Evolutionary conservation across 1,140 invertebrate species (phyloP).

Genomic region (Liolophura sinensis): DNA sequence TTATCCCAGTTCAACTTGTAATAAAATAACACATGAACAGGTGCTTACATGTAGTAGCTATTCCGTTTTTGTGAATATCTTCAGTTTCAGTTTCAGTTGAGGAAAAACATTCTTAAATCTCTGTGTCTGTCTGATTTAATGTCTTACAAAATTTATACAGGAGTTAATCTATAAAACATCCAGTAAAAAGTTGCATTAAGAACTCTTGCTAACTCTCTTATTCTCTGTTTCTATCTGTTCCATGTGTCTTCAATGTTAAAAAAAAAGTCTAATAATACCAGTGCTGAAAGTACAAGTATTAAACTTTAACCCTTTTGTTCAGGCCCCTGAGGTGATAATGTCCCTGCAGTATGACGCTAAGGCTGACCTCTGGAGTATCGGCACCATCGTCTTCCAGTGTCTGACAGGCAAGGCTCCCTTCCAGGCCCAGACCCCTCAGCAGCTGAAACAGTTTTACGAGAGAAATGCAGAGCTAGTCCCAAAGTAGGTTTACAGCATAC

Average conservation of each 20-base stretch:
- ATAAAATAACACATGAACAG: too few species aligned
- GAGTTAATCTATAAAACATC: not conserved
- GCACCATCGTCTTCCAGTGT: conserved; percentile 99
- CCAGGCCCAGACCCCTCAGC: conserved; percentile 96
- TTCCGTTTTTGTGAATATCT: too few species aligned
- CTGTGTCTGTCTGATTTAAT: too few species aligned
- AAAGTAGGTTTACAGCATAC: conserved; percentile 70
- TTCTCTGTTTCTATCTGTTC: not conserved
- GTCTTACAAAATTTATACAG: not conserved
- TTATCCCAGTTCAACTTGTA: too few species aligned
- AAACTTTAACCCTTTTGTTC: conserved; percentile 40
- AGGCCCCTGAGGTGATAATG: conserved; percentile 99
- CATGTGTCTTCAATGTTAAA: not conserved
- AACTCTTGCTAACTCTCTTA: not conserved
- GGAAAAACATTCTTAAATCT: too few species aligned
- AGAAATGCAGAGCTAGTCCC: conserved; percentile 93
- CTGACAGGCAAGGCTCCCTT: conserved; percentile 98
- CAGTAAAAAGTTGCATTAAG: not conserved
- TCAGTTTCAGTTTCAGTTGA: too few species aligned
- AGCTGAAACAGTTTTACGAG: conserved; percentile 96
- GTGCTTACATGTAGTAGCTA: too few species aligned
- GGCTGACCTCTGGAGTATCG: conserved; percentile 98
- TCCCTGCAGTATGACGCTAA: conserved; percentile 98
- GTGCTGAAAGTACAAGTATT: too few species aligned
- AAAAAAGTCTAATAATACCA: too few species aligned